These are phyloP conservation scores for Sapajus apella DNA, from an alignment of 2,113 vertebrate species.

Conservation along the genomic window DNA sequence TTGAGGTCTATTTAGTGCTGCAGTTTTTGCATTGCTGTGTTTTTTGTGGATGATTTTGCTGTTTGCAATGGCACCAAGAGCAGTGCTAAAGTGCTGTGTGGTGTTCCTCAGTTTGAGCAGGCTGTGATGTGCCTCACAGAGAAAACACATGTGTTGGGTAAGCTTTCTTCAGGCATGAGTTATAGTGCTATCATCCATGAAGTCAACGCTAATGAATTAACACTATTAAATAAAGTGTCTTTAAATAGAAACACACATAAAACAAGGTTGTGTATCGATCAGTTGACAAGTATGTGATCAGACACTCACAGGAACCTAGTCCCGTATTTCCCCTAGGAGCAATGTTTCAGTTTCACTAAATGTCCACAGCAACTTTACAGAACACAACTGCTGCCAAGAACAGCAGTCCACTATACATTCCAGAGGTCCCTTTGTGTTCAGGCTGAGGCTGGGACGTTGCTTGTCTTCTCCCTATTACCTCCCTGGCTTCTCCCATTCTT, in stretches of 20 bases:
- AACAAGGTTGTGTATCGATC: not conserved
- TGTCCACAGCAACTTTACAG: not conserved
- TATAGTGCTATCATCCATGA: not conserved
- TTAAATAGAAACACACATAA: not conserved
- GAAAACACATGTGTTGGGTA: not conserved
- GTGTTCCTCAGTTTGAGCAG: not conserved
- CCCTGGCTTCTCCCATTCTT: not conserved
- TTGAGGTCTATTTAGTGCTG: not conserved
- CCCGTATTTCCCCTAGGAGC: not conserved
- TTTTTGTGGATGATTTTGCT: not conserved
- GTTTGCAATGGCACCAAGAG: not conserved
- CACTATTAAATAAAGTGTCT: not conserved
- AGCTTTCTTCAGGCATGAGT: not conserved
- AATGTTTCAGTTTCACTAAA: not conserved
- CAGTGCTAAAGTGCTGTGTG: not conserved
- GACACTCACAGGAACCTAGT: not conserved
- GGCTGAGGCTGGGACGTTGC: not conserved
- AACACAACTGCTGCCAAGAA: not conserved
- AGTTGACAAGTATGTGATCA: not conserved
- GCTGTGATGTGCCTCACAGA: not conserved
- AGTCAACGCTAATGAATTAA: not conserved
- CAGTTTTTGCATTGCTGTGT: not conserved
- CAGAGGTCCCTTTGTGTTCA: not conserved
- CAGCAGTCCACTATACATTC: not conserved
- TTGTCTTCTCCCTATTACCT: not conserved